phyloP scores from a whole-genome alignment of 2,113 vertebrate species.

The Anser cygnoides region DNA sequence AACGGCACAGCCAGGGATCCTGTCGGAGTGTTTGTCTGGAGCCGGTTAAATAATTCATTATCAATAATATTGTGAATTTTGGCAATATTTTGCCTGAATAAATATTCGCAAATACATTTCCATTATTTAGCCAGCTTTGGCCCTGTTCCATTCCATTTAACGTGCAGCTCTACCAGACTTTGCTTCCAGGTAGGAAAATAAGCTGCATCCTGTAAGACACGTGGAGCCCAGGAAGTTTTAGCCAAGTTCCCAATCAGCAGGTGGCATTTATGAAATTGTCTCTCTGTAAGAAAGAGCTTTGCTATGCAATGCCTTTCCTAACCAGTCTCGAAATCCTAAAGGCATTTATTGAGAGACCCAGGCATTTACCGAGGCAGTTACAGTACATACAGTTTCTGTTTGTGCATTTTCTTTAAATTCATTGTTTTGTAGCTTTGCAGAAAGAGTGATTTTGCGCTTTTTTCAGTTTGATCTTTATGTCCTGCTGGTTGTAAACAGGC shows the following conservation, averaged over 20 bases:
- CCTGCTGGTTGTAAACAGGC: background rate
- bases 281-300: background rate
- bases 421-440: background rate
- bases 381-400: background rate
- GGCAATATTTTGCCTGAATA: slow-evolving; percentile 29
- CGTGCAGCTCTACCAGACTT: background rate
- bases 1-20: background rate
- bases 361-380: background rate
- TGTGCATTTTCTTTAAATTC: background rate
- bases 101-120: slow-evolving; percentile 11
- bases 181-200: slow-evolving; percentile 20
- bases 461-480: background rate
- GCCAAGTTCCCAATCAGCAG: background rate
- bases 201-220: background rate
- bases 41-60: slow-evolving; percentile 51
- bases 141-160: background rate
- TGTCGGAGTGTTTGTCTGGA: background rate
- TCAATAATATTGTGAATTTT: slow-evolving; percentile 51
- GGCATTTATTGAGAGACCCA: background rate
- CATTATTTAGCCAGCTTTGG: slow-evolving; percentile 36
- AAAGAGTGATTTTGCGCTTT: background rate
- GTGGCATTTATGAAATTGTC: background rate
- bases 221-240: background rate
- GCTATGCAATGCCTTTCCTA: slow-evolving; percentile 1
- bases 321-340: background rate